Evolutionary conservation across 2,888 invertebrate species (phyloP), one percentile per base, ranked within the genome.

Genomic region (Nesidiocoris tenuis): DNA sequence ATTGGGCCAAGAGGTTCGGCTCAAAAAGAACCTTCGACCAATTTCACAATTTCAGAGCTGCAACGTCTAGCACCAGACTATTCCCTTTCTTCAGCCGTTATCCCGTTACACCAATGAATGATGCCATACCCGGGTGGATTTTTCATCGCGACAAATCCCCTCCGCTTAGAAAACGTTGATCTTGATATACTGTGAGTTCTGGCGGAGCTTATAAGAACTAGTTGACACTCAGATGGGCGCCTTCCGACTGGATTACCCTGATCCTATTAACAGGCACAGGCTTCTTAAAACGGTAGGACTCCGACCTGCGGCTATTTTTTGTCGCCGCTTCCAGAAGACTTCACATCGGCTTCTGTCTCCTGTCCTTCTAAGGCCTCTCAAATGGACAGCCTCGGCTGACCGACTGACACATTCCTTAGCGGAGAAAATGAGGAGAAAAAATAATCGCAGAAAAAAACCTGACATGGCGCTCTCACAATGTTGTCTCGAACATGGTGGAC

Each of bases 261-360:
- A 64, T 64, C 64, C 64, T 64, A 64, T 24, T 64, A 64, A 64
- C 64, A 64, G 64, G 5, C 39, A 39, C 39, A 7, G 39, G 39
- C 39, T 39, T 39, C 12, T 39, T 39, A 39, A 39, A 39, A 39
- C 39, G 39, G 39, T 39, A 39, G 39, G 39, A 39, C 39, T 39
- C 39, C 12, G 39, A 39, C 39, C 12, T 39, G 39, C 3, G n/a
- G n/a, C 12, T 39, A 7, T 39, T 39, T 39, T 39, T 7, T 39
- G 5, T 39, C 39, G 12, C 39, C 12, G 39, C 39, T 39, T 39
- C 39, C 39, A 39, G 39, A 39, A 7, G 39, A 39, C 39, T 39
- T 39, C 39, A 39, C 39, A 3, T 39, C 39, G 39, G 39, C 39
- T 39, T 39, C 39, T 39, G 39, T 39, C 39, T 39, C 39, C 12